Conservation (phyloP, 2,113 vertebrate species). For the Salvelinus alpinus region DNA sequence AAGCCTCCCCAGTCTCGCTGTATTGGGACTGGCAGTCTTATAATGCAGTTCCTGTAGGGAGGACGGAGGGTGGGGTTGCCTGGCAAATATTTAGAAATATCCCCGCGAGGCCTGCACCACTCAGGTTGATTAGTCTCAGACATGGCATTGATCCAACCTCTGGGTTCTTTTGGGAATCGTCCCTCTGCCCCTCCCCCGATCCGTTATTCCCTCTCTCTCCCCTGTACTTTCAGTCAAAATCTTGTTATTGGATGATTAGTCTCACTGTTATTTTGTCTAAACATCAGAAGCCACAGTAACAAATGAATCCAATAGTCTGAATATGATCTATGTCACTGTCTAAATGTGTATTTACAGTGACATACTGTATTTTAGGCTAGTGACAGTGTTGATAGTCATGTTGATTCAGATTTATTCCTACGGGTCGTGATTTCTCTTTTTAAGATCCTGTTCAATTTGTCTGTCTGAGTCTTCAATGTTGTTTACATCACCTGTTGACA, state of each 20-base stretch:
- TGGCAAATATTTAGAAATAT: constrained; percentile 36
- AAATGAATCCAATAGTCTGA: constrained; percentile 47
- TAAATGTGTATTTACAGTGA: not conserved
- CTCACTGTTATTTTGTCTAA: constrained; percentile 45
- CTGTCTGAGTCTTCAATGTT: constrained; percentile 31
- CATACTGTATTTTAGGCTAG: not conserved
- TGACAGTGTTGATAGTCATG: constrained; percentile 18
- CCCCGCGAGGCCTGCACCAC: constrained; percentile 32
- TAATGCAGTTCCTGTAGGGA: constrained; percentile 26
- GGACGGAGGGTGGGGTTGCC: constrained; percentile 45
- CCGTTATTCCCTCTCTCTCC: constrained; percentile 12
- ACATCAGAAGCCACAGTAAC: constrained; percentile 48
- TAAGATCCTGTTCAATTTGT: not conserved
- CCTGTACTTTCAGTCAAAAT: constrained; percentile 45
- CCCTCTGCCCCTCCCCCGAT: constrained; percentile 34
- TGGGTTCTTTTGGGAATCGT: constrained; percentile 45
- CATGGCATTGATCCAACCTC: constrained; percentile 46
- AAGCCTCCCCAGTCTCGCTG: not conserved
- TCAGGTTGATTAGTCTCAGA: constrained; percentile 60
- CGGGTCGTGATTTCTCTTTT: not conserved
- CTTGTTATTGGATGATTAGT: constrained; percentile 54
- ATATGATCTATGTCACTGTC: constrained; percentile 36
- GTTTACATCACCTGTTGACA: constrained; percentile 51
- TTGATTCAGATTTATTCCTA: not conserved
- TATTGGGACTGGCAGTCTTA: constrained; percentile 12